phyloP scores from a whole-genome alignment of 2,888 invertebrate species.

The Sepioteuthis lessoniana region DNA sequence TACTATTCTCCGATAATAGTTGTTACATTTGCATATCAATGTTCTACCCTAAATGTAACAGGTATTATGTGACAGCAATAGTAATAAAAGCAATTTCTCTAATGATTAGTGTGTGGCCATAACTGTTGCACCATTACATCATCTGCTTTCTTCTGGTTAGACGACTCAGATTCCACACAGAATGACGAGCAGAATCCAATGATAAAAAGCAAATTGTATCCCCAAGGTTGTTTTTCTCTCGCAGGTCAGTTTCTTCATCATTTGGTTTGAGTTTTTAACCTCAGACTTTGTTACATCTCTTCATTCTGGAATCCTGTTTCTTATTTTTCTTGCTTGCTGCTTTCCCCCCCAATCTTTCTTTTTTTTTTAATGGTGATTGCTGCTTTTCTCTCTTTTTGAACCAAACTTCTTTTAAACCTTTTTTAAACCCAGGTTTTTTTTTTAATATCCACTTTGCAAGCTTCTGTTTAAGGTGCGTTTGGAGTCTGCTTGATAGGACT shows the following conservation, averaged over 20 bases:
- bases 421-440: not conserved
- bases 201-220: slow-evolving; percentile 42
- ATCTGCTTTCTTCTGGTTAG: slow-evolving; percentile 1
- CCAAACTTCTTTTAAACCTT: not conserved
- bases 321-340: not conserved
- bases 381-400: not conserved
- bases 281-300: not conserved
- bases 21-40: too few species aligned
- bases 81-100: not conserved
- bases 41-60: too few species aligned
- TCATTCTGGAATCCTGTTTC: not conserved
- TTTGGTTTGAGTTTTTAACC: not conserved
- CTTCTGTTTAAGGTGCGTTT: not conserved
- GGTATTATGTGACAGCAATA: too few species aligned
- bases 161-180: not conserved
- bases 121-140: not conserved
- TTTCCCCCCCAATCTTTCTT: not conserved
- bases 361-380: not conserved
- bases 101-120: not conserved
- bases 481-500: too few species aligned
- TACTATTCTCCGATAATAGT: too few species aligned
- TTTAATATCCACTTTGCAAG: not conserved
- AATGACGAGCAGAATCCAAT: slow-evolving; percentile 35
- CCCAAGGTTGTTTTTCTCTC: slow-evolving; percentile 40
- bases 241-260: slow-evolving; percentile 45